A percentile compares a stretch with the other conserved stretches of the same genome.
phyloP scores from a whole-genome alignment of 37 sponge, comb jelly and placozoan genomes.

The Aplysina aerophoba region DNA sequence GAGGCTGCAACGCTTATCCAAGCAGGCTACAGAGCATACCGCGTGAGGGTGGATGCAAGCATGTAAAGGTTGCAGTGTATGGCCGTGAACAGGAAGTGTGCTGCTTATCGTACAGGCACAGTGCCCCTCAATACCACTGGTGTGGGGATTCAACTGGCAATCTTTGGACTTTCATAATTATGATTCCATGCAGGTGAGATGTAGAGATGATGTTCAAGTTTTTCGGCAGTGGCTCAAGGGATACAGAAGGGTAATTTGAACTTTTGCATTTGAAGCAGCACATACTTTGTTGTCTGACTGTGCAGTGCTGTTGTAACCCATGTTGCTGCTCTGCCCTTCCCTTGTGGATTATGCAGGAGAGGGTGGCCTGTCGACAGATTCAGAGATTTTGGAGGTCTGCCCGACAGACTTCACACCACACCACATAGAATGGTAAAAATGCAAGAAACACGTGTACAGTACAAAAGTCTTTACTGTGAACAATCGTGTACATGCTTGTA shows the following conservation, averaged over 20 bases:
- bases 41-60: slow-evolving; percentile 20
- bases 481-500: no score
- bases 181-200: slow-evolving; percentile 23
- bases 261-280: no score
- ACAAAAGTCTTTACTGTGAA: no score
- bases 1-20: slow-evolving; percentile 88
- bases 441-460: not conserved
- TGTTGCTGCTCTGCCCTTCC: not conserved
- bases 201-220: slow-evolving; percentile 18
- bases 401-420: not conserved
- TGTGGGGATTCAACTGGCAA: no score
- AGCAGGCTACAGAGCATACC: slow-evolving; percentile 75
- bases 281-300: not conserved
- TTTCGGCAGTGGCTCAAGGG: slow-evolving; percentile 69
- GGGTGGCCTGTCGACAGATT: slow-evolving; percentile 55
- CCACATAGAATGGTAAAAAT: not conserved
- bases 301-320: not conserved
- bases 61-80: not conserved
- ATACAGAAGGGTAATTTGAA: slow-evolving; percentile 24
- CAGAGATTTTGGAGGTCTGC: slow-evolving; percentile 69
- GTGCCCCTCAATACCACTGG: no score
- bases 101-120: no score
- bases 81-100: no score
- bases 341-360: slow-evolving; percentile 42
- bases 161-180: not conserved